Percentiles rank a stretch among this genome's conserved stretches.
Conservation (phyloP, 2,113 vertebrate species). For the Nestor notabilis region DNA sequence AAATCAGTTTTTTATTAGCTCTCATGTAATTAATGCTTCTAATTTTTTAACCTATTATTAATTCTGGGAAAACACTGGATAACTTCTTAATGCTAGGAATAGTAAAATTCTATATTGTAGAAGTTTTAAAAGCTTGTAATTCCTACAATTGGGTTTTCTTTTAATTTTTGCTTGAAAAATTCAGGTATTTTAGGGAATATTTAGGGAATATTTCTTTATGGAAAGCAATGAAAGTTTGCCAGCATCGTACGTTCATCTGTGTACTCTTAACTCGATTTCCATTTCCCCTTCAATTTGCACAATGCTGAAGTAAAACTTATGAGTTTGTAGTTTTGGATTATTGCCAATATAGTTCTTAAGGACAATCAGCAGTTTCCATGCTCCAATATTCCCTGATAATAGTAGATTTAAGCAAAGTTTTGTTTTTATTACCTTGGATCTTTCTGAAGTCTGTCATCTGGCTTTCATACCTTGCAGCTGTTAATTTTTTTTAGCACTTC, state of each 20-base stretch:
- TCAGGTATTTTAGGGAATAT: not conserved
- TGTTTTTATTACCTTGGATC: not conserved
- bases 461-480: not conserved
- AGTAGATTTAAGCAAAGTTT: not conserved
- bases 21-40: not conserved
- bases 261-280: not conserved
- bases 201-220: not conserved
- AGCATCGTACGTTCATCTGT: not conserved
- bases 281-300: not conserved
- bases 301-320: not conserved
- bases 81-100: not conserved
- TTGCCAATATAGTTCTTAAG: not conserved
- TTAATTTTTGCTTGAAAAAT: not conserved
- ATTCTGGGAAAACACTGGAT: not conserved
- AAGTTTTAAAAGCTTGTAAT: not conserved
- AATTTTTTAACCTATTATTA: not conserved
- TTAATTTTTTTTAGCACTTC: not conserved
- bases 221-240: not conserved
- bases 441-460: not conserved
- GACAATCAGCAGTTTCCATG: not conserved
- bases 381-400: not conserved
- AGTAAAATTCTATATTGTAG: not conserved
- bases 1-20: not conserved
- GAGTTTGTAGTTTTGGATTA: not conserved
- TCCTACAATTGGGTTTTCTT: not conserved